Evolutionary conservation across 2,113 vertebrate genomes (phyloP), one percentile per base, ranked within the genome.

Genomic region (Archilochus colubris): DNA sequence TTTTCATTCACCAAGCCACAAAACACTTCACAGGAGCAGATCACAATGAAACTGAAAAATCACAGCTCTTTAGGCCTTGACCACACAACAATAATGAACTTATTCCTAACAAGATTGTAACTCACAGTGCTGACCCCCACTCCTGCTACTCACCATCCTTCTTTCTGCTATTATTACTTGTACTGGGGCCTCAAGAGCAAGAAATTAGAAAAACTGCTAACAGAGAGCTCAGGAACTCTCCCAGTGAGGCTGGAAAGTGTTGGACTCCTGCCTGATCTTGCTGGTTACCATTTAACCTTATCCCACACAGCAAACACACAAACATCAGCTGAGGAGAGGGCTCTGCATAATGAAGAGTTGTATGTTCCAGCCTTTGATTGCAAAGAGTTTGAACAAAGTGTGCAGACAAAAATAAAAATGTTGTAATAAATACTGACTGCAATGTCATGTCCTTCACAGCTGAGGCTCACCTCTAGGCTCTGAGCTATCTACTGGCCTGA

Each of bases 51-150:
- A 84, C 4, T 25, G n/a, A 57, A 51, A 72, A 67, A 53, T 76
- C 40, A 44, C 46, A 72, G 28, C 12, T 14, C 14, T 66, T 79
- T 9, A 40, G 15, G n/a, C 40, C 50, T 73, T 72, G 64, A 53
- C 27, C 27, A 57, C 40, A 38, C 15, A 69, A 38, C 14, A 61
- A 46, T 46, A 70, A 80, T 21, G 40, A 94, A 40, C 23, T 64
- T 17, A 16, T 14, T 33, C 46, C 76, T 36, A 57, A 61, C 10
- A 6, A 1, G 14, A n/a, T 3, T 0, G 4, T 14, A 67, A 50
- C 0, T 5, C 0, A 1, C 59, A 30, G 46, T 5, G 19, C 48
- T 10, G 3, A 38, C 64, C 25, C 67, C 46, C 22, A 4, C 55
- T 61, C 54, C 70, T 82, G 64, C 77, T 59, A 10, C 30, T 61